Evolutionary conservation across 2,888 invertebrate species (phyloP).

Genomic region (Eupithecia vulgata): DNA sequence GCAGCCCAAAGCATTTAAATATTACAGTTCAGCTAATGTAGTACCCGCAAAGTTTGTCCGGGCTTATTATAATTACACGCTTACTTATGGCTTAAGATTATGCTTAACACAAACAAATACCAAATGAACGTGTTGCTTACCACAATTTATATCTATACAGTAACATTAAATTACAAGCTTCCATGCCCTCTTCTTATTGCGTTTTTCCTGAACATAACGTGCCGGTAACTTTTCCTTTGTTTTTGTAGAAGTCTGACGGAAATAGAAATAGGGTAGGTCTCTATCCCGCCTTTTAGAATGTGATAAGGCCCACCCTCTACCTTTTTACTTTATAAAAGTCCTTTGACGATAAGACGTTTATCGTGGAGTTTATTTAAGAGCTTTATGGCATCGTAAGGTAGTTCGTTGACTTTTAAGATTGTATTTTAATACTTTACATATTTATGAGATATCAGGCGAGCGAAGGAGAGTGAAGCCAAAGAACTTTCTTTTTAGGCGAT

Average conservation of each 20-base stretch:
- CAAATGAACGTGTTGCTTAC: background rate
- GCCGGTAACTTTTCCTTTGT: background rate
- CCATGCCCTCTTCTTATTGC: background rate
- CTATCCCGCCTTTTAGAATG: background rate
- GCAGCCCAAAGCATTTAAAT: background rate
- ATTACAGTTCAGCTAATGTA: slow-evolving; percentile 1
- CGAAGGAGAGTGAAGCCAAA: background rate
- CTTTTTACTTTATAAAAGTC: slow-evolving; percentile 8
- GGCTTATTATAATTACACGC: background rate
- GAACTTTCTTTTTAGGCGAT: no score
- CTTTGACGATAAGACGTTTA: slow-evolving; percentile 10
- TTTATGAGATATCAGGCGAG: background rate
- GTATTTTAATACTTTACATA: background rate
- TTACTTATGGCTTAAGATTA: background rate
- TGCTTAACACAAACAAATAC: background rate
- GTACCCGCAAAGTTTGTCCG: background rate
- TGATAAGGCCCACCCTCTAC: slow-evolving; percentile 8
- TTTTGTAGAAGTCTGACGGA: background rate
- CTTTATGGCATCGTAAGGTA: background rate
- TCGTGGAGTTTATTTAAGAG: slow-evolving; percentile 5
- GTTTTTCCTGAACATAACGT: background rate
- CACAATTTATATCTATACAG: background rate
- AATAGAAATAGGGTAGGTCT: slow-evolving; percentile 1
- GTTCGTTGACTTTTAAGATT: background rate
- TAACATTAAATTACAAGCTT: background rate